Evolutionary conservation across 2,888 invertebrate species (phyloP), one percentile per base, ranked within the genome.

Genomic region (Temnothorax unifasciatus): DNA sequence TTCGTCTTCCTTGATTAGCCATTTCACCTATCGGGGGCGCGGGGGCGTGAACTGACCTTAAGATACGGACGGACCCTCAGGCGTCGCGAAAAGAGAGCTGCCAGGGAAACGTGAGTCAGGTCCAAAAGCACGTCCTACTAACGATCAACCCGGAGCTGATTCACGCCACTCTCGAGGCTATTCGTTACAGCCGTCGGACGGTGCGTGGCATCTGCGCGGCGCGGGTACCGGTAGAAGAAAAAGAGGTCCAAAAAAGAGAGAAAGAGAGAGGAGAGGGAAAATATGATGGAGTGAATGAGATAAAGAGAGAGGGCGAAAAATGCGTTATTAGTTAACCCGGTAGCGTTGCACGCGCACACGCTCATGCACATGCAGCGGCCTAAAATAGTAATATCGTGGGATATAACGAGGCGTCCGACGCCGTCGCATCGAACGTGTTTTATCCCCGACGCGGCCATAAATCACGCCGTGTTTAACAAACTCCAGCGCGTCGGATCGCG

Each of bases 381-480:
- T 77, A 68, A 77, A 61, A 77, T 66, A 74, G 82, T 83, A 83
- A 83, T 83, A 76, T 83, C 77, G 83, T 41, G 83, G 59, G 77
- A 57, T 61, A 83, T 83, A 77, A 83, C 83, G 83, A 83, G 59
- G 61, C 82, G 63, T 47, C 75, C 64, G 82, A 68, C 82, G 69
- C 38, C 64, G 84, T 84, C 84, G 76, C 81, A 82, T 89, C 89
- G 89, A 89, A 89, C 86, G 85, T 87, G 88, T 85, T 89, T 88
- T 89, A 89, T 89, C 86, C 89, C 63, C 84, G 68, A 69, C 59
- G 71, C 63, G 79, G 61, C 85, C 82, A 90, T 90, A 88, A 89
- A 89, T 90, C 88, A 90, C 82, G 73, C 41, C 61, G 79, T 86
- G 86, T 90, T 90, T 89, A 90, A 88, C 87, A 79, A 89, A 90